These are phyloP conservation scores for Coecobrya sp. DNA, from an alignment of 2,888 invertebrate species.

Conservation along the genomic window DNA sequence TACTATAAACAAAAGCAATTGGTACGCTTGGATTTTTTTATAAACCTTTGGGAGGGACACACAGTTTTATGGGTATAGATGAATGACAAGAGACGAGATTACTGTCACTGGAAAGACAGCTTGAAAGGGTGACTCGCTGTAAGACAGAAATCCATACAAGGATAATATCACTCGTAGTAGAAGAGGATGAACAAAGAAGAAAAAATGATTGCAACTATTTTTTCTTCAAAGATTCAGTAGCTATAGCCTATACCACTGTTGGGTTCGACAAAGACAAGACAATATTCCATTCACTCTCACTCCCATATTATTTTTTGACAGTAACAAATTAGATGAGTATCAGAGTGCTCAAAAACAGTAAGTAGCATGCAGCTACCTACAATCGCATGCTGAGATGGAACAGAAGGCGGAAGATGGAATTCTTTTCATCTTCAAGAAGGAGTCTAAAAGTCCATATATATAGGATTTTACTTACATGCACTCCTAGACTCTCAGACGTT, in stretches of 20 bases:
- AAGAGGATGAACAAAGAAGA: neutral
- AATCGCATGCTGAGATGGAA: too few relatives aligned
- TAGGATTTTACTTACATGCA: too few relatives aligned
- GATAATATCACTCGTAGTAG: neutral
- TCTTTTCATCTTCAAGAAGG: neutral
- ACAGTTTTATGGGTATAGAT: neutral
- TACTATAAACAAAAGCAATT: too few relatives aligned
- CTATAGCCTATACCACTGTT: neutral
- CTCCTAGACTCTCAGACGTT: too few relatives aligned
- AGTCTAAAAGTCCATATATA: too few relatives aligned
- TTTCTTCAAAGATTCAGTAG: too few relatives aligned
- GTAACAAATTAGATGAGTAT: slow-evolving; percentile 27
- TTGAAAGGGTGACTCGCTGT: neutral
- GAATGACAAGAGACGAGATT: slow-evolving; percentile 22
- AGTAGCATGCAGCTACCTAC: neutral
- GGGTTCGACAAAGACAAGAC: slow-evolving; percentile 5
- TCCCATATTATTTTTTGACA: slow-evolving; percentile 21
- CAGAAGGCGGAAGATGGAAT: neutral
- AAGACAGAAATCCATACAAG: neutral
- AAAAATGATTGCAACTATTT: neutral
- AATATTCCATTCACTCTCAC: slow-evolving; percentile 7
- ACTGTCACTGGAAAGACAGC: neutral
- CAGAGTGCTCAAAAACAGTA: neutral
- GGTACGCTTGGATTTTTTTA: neutral
- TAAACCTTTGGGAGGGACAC: neutral